Base-by-base conservation (phyloP, 2,113 vertebrate species). In the Mormyrus iriodes region DNA sequence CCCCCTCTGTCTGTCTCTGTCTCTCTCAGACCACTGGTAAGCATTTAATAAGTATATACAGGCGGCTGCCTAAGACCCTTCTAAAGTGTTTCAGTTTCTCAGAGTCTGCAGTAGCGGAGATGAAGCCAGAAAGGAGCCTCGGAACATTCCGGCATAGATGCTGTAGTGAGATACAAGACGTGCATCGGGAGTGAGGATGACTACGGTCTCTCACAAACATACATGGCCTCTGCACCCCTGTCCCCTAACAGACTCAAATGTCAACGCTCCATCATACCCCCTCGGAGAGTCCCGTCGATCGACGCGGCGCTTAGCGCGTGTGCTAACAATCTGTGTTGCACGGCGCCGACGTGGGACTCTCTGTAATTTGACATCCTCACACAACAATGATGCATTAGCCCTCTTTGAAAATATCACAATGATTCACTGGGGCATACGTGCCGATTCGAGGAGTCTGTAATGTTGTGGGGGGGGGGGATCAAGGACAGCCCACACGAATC, bases 401-500 rank as follows among this genome's bases (percentile, higher is more conserved):
- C 39, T 82, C 87, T 90, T n/a, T 82, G 4, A 91, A 86, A n/a
- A 84, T 58, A 19, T 65, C 85, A 46, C 86, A 86, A 88, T 88
- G 44, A 51, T 39, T 6, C 90, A 65, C 86, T 85, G 90, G 85
- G 65, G 84, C 86, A 89, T 90, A 76, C 87, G 86, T 88, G 84
- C 89, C 89, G 79, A 58, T 24, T 73, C 44, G 39, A 39, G 6
- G 48, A 44, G 83, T 88, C 85, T 31, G 55, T 49, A 39, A 48
- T 89, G 79, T 55, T 27, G 35, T 4, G 31, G 5, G 35, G 73
- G 31, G 7, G 35, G 52, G 61, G 19, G 53, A 53, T 83, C 44
- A 90, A 91, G 82, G 79, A 90, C 88, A 92, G 86, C 46, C 88
- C 90, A 49, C 61, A 85, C 24, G 19, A 92, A 89, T 92, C 92